Conservation (phyloP, 1,140 invertebrate species). For the Parasteatoda tepidariorum region DNA sequence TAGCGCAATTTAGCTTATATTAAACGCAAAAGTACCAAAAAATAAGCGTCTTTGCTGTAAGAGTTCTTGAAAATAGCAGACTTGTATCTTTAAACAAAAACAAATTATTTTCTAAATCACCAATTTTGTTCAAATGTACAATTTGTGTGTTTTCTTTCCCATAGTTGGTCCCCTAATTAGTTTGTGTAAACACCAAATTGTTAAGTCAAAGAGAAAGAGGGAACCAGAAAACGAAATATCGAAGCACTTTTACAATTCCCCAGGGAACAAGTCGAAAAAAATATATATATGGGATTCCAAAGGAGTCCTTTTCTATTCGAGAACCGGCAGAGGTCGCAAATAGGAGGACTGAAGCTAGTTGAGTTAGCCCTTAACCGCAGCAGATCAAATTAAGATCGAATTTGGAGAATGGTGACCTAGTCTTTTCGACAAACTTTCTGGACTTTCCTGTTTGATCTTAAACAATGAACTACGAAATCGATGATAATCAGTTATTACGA, state of each 20-base stretch:
- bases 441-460: slow-evolving; percentile 26
- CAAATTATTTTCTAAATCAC: too few relatives aligned
- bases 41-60: too few relatives aligned
- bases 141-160: too few relatives aligned
- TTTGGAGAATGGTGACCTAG: background rate
- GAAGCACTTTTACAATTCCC: background rate
- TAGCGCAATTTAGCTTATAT: too few relatives aligned
- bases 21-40: too few relatives aligned
- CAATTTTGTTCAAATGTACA: too few relatives aligned
- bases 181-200: background rate
- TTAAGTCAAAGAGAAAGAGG: background rate
- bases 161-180: background rate
- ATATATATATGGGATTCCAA: background rate
- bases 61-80: too few relatives aligned
- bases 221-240: background rate
- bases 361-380: slow-evolving; percentile 40
- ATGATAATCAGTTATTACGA: background rate
- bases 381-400: slow-evolving; percentile 48
- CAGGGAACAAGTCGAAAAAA: background rate
- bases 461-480: slow-evolving; percentile 21
- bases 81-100: too few relatives aligned
- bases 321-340: background rate
- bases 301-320: too few relatives aligned
- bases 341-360: background rate
- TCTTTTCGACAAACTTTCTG: background rate